Base-by-base conservation (phyloP, 1,140 invertebrate genomes). In the Zaprionus gabonicus region DNA sequence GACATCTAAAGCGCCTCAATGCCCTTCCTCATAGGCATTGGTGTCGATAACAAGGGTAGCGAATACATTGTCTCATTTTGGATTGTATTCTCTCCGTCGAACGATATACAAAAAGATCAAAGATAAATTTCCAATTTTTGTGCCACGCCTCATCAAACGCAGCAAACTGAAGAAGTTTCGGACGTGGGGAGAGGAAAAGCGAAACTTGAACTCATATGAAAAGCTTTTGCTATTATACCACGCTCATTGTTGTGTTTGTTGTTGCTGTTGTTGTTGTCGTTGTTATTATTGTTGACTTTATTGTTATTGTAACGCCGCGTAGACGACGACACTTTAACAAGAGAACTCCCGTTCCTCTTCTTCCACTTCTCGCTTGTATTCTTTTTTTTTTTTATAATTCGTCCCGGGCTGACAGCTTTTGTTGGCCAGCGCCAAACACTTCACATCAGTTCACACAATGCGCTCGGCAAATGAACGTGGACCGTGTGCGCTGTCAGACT, bases 51-150 rank as follows among this genome's bases (percentile, higher is more conserved):
- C 77, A 79, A 71, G 67, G 71, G 58, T 63, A 38, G 51, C 23
- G 49, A 55, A 38, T 23, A 76, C 66, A 71, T 75, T 78, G 76
- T 75, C 72, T 78, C 72, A 62, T 71, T 77, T 77, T 51, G 59
- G 44, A 78, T 84, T 88, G 76, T 87, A 72, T 87, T 83, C 78
- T 83, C 78, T 69, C 64, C 77, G 81, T 71, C 74, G 65, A 60
- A 65, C 68, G 77, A 38, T 71, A 68, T 80, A 87, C 81, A 87
- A 87, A 87, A 90, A 87, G 83, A 87, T 87, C 84, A 87, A 87
- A 87, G 83, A 87, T 88, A 87, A 87, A 87, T 87, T 88, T 87
- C 83, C 83, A 88, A 87, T 87, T 87, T 83, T 81, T 82, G 53
- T 67, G 80, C 55, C 78, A 76, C 69, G 83, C 81, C 84, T 81